Base-by-base conservation (phyloP, 2,888 invertebrate genomes). In the Dasypolia templi region DNA sequence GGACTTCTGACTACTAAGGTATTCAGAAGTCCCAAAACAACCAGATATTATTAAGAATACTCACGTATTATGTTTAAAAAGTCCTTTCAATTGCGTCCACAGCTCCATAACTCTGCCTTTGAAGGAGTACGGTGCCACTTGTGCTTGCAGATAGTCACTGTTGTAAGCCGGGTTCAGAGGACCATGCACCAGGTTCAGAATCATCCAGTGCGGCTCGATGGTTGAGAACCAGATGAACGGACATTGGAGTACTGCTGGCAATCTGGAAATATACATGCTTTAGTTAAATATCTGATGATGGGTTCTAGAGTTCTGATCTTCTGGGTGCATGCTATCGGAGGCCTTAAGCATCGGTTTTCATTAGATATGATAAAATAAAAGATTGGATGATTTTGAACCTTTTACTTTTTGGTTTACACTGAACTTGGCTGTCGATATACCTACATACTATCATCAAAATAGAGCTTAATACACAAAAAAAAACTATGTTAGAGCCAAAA, bases 141-240 rank as follows among this genome's bases (percentile, higher is more conserved):
- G 17, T 22, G 55, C 39, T 39, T 62, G 44, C 42, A 85, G n/a
- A 7, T 86, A 83, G 65, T 88, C 82, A 7, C 73, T 44, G 5
- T 70, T 75, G 61, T 90, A 91, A 0, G 92, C 88, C 0, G 92
- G 92, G 72, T 91, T 90, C 0, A 81, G 32, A 12, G 75, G 63
- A 26, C 90, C 91, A 61, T 92, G 90, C 0, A 92, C 77, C 22
- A 90, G 49, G n/a, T 84, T 77, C 0, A 86, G 46, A 0, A 88
- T 77, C 51, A 84, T 72, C 88, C 88, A 91, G 32, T 91, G 88
- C 0, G 91, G 87, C 35, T 91, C 91, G 7, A 90, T 65, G 0
- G 91, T 84, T 0, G 90, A 90, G 19, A 89, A 84, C 92, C 93
- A 92, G 26, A 93, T 90, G 11, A 89, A 86, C 0, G 93, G 93